These are phyloP conservation scores for Calameuta pallipes DNA, from an alignment of 2,888 invertebrate genomes.

Conservation along the genomic window DNA sequence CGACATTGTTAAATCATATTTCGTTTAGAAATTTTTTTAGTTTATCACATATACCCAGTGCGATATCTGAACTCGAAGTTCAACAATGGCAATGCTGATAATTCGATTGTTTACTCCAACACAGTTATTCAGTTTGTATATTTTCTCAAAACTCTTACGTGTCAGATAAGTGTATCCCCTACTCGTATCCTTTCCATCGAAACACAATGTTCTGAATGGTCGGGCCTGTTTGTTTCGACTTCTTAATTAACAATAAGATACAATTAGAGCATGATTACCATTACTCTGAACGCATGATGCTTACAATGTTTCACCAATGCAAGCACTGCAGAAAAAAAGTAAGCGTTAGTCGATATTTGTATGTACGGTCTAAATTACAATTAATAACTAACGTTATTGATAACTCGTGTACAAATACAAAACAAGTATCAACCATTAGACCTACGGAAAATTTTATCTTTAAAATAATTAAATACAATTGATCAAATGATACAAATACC, in stretches of 20 bases:
- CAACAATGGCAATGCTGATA: not conserved
- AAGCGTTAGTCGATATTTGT: not conserved
- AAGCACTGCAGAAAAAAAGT: conserved; percentile 27
- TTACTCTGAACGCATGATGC: conserved; percentile 36
- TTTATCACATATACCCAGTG: not conserved
- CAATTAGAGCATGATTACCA: conserved; percentile 35
- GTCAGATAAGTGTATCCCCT: conserved; percentile 53
- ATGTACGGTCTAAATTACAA: not conserved
- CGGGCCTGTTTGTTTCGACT: conserved; percentile 35
- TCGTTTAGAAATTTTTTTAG: not conserved
- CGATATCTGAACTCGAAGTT: not conserved
- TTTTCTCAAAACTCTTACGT: conserved; percentile 64
- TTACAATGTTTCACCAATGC: conserved; percentile 31
- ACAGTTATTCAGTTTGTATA: not conserved
- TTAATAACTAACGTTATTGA: not conserved
- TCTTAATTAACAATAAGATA: conserved; percentile 29
- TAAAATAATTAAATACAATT: not conserved
- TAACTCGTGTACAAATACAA: too few species aligned
- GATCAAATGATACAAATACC: not conserved
- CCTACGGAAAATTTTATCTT: not conserved
- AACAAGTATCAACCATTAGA: too few species aligned
- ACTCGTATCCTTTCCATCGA: conserved; percentile 1
- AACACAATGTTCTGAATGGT: conserved; percentile 24
- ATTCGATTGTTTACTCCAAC: not conserved
- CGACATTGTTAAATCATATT: not conserved